These are phyloP conservation scores for Lycaena phlaeas DNA, from an alignment of 2,888 invertebrate species.

Conservation along the genomic window DNA sequence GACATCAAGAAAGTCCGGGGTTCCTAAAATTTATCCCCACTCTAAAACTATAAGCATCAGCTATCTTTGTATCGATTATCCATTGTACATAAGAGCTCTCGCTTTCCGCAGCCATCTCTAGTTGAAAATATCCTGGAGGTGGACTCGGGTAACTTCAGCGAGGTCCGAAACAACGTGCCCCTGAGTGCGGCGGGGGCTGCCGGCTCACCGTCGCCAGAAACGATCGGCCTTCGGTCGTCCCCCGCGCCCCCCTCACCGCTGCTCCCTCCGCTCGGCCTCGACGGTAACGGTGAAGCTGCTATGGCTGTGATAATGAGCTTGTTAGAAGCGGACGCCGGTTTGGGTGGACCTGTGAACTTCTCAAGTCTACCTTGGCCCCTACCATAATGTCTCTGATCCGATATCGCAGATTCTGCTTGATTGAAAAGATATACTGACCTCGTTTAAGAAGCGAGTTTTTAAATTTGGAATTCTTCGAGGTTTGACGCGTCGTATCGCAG, in stretches of 20 bases:
- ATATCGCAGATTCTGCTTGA: background rate
- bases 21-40: too few relatives aligned
- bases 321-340: slow-evolving; percentile 89
- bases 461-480: background rate
- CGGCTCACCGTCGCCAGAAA: slow-evolving; percentile 22
- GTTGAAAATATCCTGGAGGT: slow-evolving; percentile 39
- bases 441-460: too few relatives aligned
- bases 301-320: slow-evolving; percentile 95
- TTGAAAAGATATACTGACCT: background rate
- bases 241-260: slow-evolving; percentile 36
- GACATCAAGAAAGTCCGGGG: too few relatives aligned
- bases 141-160: slow-evolving; percentile 26
- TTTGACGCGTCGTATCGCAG: background rate
- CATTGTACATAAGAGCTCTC: slow-evolving; percentile 19
- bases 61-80: too few relatives aligned
- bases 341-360: slow-evolving; percentile 90
- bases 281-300: slow-evolving; percentile 90
- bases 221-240: slow-evolving; percentile 34
- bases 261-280: slow-evolving; percentile 50
- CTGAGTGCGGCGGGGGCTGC: slow-evolving; percentile 33
- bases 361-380: slow-evolving; percentile 90
- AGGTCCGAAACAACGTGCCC: slow-evolving; percentile 49
- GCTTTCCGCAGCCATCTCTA: slow-evolving; percentile 30
- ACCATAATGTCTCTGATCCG: slow-evolving; percentile 52
- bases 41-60: too few relatives aligned